Evolutionary conservation across 2,888 invertebrate genomes (phyloP).

Genomic region (Frankliniella fusca): DNA sequence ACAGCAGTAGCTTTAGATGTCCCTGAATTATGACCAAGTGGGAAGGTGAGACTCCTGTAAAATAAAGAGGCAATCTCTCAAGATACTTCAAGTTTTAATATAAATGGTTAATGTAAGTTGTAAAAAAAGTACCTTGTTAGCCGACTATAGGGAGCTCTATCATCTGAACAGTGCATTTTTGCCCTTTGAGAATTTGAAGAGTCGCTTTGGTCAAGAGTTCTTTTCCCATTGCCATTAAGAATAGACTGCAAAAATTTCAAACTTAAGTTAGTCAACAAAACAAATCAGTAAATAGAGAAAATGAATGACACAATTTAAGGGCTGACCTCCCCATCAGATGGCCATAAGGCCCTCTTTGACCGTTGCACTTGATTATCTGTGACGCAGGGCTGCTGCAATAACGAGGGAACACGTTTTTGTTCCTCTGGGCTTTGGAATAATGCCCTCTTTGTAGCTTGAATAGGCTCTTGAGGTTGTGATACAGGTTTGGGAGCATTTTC

Average conservation of each 20-base stretch:
- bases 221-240: constrained; percentile 32
- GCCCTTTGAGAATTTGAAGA: constrained; percentile 18
- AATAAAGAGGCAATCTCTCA: background rate
- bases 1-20: background rate
- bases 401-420: constrained; percentile 41
- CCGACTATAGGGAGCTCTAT: background rate
- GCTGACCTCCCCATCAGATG: constrained; percentile 51
- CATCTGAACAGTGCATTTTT: constrained; percentile 31
- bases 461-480: constrained; percentile 43
- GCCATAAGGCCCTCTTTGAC: constrained; percentile 63
- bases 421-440: constrained; percentile 66
- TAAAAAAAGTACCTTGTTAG: background rate
- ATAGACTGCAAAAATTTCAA: constrained; percentile 22
- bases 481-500: constrained; percentile 39
- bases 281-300: too few relatives aligned
- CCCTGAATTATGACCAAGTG: background rate
- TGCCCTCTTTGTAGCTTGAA: constrained; percentile 64
- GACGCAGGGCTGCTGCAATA: constrained; percentile 45
- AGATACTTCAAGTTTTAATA: background rate
- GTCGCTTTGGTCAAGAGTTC: background rate
- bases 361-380: constrained; percentile 53
- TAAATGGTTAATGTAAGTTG: background rate
- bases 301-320: too few relatives aligned
- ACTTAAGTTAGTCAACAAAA: background rate
- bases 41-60: background rate